Evolutionary conservation across 2,888 invertebrate genomes (phyloP).

Genomic region (Netelia fuscicornis): DNA sequence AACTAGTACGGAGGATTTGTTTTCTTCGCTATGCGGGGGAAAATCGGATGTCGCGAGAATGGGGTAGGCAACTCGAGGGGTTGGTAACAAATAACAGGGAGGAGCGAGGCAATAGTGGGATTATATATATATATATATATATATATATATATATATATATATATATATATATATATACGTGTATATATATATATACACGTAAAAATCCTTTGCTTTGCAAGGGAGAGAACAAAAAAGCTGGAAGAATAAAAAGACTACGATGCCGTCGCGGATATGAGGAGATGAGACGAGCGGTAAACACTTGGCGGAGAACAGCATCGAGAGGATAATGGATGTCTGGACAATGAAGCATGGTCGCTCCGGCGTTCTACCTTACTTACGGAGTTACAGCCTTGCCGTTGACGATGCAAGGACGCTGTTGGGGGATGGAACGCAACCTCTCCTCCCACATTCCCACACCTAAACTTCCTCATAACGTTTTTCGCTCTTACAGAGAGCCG

Average conservation of each 20-base stretch:
- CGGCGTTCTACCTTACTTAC: constrained; percentile 33
- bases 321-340: constrained; percentile 65
- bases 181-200: background rate
- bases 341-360: constrained; percentile 58
- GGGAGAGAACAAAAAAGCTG: background rate
- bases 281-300: constrained; percentile 61
- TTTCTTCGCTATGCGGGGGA: background rate
- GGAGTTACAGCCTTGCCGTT: constrained; percentile 36
- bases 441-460: background rate
- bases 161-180: background rate
- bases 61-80: background rate
- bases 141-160: background rate
- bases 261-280: constrained; percentile 4
- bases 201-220: background rate
- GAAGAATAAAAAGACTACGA: background rate
- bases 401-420: constrained; percentile 18
- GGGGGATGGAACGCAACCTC: constrained; percentile 34
- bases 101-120: background rate
- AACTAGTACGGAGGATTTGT: background rate
- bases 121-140: background rate
- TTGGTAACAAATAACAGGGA: background rate
- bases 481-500: constrained; percentile 24
- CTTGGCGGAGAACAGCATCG: constrained; percentile 63
- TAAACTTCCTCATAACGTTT: constrained; percentile 10
- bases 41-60: background rate